Base-by-base conservation (phyloP, 1,140 invertebrate species). In the Drosophila ogumai region DNA sequence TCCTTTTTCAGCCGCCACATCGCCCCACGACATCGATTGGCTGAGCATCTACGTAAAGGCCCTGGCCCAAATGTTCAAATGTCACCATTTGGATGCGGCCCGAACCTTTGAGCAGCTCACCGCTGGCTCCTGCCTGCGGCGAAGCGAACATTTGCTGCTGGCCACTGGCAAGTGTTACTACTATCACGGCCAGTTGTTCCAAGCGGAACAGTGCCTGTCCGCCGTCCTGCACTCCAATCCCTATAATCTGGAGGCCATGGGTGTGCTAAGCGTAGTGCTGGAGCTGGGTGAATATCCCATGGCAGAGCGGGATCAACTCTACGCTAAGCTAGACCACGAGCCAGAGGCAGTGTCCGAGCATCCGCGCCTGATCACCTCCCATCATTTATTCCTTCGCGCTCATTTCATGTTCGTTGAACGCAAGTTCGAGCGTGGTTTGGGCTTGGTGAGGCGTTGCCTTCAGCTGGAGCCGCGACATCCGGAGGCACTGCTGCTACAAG, bases 401-500 rank as follows among this genome's bases (percentile, higher is more conserved):
- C 95, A 96, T 80, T 93, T 93, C n/a, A 92, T 94, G 19, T 94
- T 94, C 78, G 91, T 93, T 1, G 92, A 93, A 9, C 93, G 94
- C 43, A 94, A 95, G 72, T 92, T 93, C 55, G 93, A 93, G 28
- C 93, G 94, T 50, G 95, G 95, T 0, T 93, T 95, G 17, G 94
- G 94, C 59, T 95, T 96, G 91, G 94, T 94, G 4, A 93, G 95
- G 80, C 94, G 94, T 68, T 94, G 94, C 0, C 91, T 94, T 41
- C 91, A 90, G 9, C 43, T 94, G n/a, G 93, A 94, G 85, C 91
- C 93, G 5, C 93, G 93, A 6, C 94, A 94, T 82, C 93, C 96
- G n/a, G 96, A 97, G 88, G 96, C 96, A 1, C 92, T 96, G 10
- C 93, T 97, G 41, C 84, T 97, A 8, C 95, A 96, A 65, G 96